These are phyloP conservation scores for Oncorhynchus clarkii DNA, from an alignment of 2,113 vertebrate genomes.

Conservation along the genomic window DNA sequence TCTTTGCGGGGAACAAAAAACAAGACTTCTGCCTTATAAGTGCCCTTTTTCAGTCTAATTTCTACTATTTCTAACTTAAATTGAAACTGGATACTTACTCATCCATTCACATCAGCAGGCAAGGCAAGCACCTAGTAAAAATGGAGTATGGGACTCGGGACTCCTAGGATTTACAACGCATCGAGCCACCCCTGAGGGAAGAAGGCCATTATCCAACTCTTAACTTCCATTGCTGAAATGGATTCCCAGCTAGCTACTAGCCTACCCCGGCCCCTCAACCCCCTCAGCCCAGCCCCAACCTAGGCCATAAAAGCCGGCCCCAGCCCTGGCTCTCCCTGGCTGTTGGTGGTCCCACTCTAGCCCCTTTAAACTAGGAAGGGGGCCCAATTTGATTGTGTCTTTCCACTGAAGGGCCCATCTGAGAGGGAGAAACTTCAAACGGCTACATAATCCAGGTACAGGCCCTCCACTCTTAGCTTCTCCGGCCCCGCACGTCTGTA, in stretches of 20 bases:
- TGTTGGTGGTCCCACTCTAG: conserved; percentile 55
- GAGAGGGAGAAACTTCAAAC: conserved; percentile 65
- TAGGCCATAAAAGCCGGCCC: conserved; percentile 46
- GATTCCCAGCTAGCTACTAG: conserved; percentile 51
- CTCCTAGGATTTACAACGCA: neutral
- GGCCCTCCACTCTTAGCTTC: conserved; percentile 46
- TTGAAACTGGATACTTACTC: neutral
- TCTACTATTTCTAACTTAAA: neutral
- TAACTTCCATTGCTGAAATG: conserved; percentile 22
- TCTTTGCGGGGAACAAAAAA: neutral
- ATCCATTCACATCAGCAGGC: neutral
- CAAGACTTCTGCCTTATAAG: neutral
- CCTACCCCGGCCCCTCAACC: conserved; percentile 5
- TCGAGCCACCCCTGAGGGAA: neutral
- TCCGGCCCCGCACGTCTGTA: conserved; percentile 39
- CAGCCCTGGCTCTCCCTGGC: conserved; percentile 23
- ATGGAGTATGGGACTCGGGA: neutral
- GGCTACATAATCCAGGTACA: conserved; percentile 59
- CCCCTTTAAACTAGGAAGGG: conserved; percentile 31
- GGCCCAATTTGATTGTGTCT: conserved; percentile 26
- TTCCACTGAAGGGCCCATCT: conserved; percentile 10
- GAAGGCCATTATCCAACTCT: neutral
- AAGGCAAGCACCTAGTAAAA: neutral
- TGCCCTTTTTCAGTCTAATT: neutral
- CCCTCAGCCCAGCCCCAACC: conserved; percentile 5